Percentiles rank a stretch among this genome's conserved stretches.
Evolutionary conservation across 2,113 vertebrate species (phyloP).

Genomic region (Raja brachyura): DNA sequence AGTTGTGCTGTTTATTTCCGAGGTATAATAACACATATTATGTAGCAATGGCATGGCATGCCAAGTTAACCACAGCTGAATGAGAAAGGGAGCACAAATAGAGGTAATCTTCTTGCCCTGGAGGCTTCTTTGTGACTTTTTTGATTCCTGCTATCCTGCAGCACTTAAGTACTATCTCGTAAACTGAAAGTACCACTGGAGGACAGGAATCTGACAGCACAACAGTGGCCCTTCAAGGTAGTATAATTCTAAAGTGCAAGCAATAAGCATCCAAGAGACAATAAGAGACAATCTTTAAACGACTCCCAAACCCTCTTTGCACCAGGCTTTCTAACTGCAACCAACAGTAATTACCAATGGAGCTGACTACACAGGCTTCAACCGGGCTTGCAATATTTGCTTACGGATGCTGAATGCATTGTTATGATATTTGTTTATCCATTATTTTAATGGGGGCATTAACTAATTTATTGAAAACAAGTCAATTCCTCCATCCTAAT

Average conservation of each 20-base stretch:
- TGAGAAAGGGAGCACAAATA: too few species aligned
- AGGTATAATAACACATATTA: not conserved
- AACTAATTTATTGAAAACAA: not conserved
- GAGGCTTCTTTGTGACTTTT: not conserved
- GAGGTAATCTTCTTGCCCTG: not conserved
- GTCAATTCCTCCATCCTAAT: not conserved
- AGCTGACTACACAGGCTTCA: not conserved
- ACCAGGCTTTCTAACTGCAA: not conserved
- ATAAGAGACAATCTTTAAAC: not conserved
- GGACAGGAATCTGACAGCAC: not conserved
- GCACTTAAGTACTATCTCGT: not conserved
- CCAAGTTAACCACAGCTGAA: not conserved
- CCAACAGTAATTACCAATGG: not conserved
- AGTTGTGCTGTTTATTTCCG: not conserved
- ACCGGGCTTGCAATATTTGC: not conserved
- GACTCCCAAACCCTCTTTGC: not conserved
- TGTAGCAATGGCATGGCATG: not conserved
- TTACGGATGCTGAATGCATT: not conserved
- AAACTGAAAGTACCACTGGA: not conserved
- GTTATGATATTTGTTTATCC: not conserved
- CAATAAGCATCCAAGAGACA: not conserved
- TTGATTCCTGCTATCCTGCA: not conserved
- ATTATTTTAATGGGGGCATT: not conserved
- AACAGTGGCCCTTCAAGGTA: not conserved
- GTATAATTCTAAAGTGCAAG: conserved; percentile 4